A percentile compares a stretch with the other conserved stretches of the same genome.
Conservation (phyloP, 2,888 invertebrate genomes). For the Acleris sparsana region DNA sequence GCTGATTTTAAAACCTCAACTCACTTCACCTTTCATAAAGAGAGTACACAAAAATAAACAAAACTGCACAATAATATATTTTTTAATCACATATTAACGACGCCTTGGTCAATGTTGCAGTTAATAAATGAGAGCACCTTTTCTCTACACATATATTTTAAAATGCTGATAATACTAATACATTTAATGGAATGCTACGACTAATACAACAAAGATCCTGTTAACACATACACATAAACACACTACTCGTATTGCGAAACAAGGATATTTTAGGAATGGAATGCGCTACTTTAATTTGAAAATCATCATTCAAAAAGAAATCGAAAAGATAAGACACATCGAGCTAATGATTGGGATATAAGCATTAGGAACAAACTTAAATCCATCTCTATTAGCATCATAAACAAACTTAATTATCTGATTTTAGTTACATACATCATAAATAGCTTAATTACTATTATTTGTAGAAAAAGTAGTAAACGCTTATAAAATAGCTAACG, state of each 20-base stretch:
- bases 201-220: constrained; percentile 25
- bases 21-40: no score
- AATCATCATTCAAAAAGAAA: no score
- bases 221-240: constrained; percentile 21
- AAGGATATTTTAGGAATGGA: background rate
- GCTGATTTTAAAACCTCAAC: no score
- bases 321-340: no score
- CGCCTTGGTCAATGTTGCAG: constrained; percentile 18
- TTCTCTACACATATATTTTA: constrained; percentile 4
- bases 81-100: constrained; percentile 17
- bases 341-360: background rate
- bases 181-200: constrained; percentile 25
- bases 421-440: constrained; percentile 5
- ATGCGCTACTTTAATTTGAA: background rate
- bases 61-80: constrained; percentile 21
- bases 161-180: constrained; percentile 8
- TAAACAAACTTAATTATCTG: background rate
- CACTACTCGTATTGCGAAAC: background rate
- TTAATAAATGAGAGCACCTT: constrained; percentile 24
- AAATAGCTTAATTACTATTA: constrained; percentile 13
- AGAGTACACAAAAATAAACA: no score
- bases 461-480: constrained; percentile 37
- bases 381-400: background rate
- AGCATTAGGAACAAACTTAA: background rate
- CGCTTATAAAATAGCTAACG: constrained; percentile 39